phyloP scores from a whole-genome alignment of 2,888 invertebrate genomes.

The Mallateleia sp. region DNA sequence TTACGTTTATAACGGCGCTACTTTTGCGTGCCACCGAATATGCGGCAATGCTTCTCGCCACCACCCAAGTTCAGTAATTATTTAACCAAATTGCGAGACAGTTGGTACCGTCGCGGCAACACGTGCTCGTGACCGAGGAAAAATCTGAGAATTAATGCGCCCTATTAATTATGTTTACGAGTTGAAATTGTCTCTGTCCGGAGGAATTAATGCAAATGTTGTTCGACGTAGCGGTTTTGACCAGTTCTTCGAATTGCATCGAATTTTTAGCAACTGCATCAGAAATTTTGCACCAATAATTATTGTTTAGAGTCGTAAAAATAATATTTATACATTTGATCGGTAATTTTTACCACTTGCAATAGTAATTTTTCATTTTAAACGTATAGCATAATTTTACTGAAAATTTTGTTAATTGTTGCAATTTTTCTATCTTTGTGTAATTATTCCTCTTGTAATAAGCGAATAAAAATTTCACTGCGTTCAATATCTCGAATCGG shows the following conservation, averaged over 20 bases:
- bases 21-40: slow-evolving; percentile 70
- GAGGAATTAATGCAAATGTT: slow-evolving; percentile 85
- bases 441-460: too few relatives aligned
- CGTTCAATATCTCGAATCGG: slow-evolving; percentile 41
- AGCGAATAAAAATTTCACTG: slow-evolving; percentile 7
- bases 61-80: slow-evolving; percentile 88
- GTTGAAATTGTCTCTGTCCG: slow-evolving; percentile 86
- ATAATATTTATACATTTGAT: too few relatives aligned
- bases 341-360: too few relatives aligned
- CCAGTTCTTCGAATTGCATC: slow-evolving; percentile 7
- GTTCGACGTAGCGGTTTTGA: slow-evolving; percentile 74
- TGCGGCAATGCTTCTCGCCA: slow-evolving; percentile 74
- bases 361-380: too few relatives aligned
- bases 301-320: too few relatives aligned
- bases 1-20: slow-evolving; percentile 64
- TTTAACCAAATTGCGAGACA: slow-evolving; percentile 89
- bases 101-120: slow-evolving; percentile 87
- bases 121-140: slow-evolving; percentile 86
- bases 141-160: slow-evolving; percentile 88
- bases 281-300: too few relatives aligned
- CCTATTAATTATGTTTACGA: slow-evolving; percentile 89
- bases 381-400: too few relatives aligned
- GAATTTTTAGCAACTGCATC: too few relatives aligned
- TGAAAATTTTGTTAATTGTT: too few relatives aligned
- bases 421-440: too few relatives aligned